Evolutionary conservation across 1,140 invertebrate genomes (phyloP), one percentile per base, ranked within the genome.

Genomic region (Thrips palmi): DNA sequence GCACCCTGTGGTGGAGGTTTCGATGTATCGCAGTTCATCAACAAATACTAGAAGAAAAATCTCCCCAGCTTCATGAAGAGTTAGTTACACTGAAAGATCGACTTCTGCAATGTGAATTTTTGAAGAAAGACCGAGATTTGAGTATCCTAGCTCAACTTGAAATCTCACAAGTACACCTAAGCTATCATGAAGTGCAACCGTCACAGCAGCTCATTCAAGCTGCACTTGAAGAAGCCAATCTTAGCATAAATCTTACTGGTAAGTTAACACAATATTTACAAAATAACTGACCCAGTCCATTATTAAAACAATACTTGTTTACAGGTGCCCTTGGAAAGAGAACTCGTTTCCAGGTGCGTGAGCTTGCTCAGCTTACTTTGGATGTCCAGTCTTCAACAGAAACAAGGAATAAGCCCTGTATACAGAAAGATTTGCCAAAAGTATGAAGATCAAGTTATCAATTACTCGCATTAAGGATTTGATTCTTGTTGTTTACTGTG

Each of bases 301-400:
- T 41, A 46, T 45, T 37, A 41, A 33, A 15, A 45, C 43, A 34
- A 29, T 18, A 18, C 20, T 45, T 61, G 46, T 33, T 39, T 39
- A 19, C 54, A 68, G 82, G 84, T 44, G 63, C 74, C 11, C 55
- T 94, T 32, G 91, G 91, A 6, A 87, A 85, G 56, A 64, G 91
- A 41, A 96, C 89, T 12, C 79, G 77, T 51, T 91, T 72, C 56
- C 91, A 97, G 57, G 61, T 75, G 47, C 71, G 76, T 35, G 66
- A 77, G 27, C 57, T 86, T 17, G 68, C 91, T 0, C 91, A 94
- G 51, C 57, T 96, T 23, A 68, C 75, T 14, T 52, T 94, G 0
- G 63, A 70, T 41, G 60, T 84, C 40, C 57, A 60, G n/a, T n/a
- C 33, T 31, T 66, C 7, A 57, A 59, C 14, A 59, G 65, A 49